Evolutionary conservation across 35 echinoderm and acorn worm genomes (phyloP).

Genomic region (Eucidaris tribuloides): DNA sequence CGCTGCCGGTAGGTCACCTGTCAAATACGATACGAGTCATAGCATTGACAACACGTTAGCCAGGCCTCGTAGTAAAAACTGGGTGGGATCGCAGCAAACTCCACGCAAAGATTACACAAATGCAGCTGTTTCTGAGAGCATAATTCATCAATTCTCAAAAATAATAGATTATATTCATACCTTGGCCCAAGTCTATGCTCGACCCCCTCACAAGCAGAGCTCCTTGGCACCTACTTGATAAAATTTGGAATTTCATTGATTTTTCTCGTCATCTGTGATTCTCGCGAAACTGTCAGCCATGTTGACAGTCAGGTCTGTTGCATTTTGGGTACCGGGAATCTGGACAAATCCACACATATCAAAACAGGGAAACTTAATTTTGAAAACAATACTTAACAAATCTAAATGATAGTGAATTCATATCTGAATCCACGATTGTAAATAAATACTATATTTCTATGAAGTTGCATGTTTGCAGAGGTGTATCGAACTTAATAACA

Average conservation of each 20-base stretch:
- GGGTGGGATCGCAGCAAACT: constrained; percentile 1
- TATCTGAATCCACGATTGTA: background rate
- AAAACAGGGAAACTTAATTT: too few species aligned
- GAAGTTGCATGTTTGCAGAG: too few species aligned
- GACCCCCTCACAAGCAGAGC: constrained; percentile 18
- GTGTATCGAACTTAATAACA: background rate
- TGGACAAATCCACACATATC: background rate
- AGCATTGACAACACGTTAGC: too few species aligned
- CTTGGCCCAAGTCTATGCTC: constrained; percentile 30
- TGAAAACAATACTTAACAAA: too few species aligned
- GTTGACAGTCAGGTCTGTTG: constrained; percentile 27
- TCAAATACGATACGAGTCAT: too few species aligned
- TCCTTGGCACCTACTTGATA: constrained; percentile 20
- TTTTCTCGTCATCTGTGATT: constrained; percentile 36
- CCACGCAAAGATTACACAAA: background rate
- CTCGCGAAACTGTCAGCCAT: constrained; percentile 26
- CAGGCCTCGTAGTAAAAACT: too few species aligned
- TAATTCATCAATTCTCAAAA: background rate
- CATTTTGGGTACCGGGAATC: constrained; percentile 33
- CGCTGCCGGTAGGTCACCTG: too few species aligned
- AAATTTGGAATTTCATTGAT: constrained; percentile 15
- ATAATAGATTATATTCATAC: background rate
- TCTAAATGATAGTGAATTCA: background rate
- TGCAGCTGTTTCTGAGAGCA: background rate
- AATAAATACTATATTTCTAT: background rate